Conservation (phyloP, 2,797 vertebrate species). For the Serranus cabrilla region DNA sequence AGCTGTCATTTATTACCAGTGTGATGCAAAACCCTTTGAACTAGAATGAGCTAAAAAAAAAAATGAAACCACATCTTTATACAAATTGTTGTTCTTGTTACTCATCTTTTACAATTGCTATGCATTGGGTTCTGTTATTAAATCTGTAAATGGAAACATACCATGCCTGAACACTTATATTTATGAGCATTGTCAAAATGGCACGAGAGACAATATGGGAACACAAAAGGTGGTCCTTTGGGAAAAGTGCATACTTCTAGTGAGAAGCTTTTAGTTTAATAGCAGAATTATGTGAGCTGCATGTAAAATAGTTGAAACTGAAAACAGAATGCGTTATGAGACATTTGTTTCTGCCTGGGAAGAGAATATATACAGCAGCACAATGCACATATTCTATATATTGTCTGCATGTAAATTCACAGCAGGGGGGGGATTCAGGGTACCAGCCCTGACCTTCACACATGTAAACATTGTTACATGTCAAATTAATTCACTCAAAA, state of each 20-base stretch:
- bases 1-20: not conserved
- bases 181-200: conserved; percentile 43
- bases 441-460: conserved; percentile 52
- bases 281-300: conserved; percentile 50
- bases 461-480: conserved; percentile 48
- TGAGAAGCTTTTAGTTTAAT: conserved; percentile 58
- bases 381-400: conserved; percentile 35
- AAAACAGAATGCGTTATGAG: conserved; percentile 34
- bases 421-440: conserved; percentile 24
- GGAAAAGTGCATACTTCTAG: conserved; percentile 50
- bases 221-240: conserved; percentile 33
- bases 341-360: conserved; percentile 32
- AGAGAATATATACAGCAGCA: conserved; percentile 32
- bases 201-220: conserved; percentile 28
- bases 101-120: not conserved
- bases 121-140: not conserved
- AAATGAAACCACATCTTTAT: not conserved
- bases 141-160: conserved; percentile 3
- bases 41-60: not conserved
- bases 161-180: conserved; percentile 26
- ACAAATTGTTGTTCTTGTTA: conserved; percentile 3
- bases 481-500: conserved; percentile 46
- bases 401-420: conserved; percentile 37
- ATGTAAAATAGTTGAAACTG: conserved; percentile 40
- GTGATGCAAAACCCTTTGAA: not conserved